Base-by-base conservation (phyloP, 2,113 vertebrate genomes). In the Pyrgilauda ruficollis region DNA sequence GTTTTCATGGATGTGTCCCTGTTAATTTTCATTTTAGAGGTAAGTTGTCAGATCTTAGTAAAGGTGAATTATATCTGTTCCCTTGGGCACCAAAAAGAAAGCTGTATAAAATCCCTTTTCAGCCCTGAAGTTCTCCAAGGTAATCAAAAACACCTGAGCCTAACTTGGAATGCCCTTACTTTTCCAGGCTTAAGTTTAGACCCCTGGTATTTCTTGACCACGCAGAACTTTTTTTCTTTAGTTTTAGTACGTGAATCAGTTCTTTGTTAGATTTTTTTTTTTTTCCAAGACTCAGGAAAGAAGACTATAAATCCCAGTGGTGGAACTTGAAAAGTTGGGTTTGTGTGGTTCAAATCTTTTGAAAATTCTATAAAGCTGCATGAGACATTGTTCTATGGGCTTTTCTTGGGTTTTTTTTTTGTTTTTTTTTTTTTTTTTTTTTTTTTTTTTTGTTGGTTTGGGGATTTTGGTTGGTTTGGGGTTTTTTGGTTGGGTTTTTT, bases 291-390 rank as follows among this genome's bases (percentile, higher is more conserved):
- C 27, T 78, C 69, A 68, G 81, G 56, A 94, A 92, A 94, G 44
- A 96, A 94, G 81, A 61, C 78, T 85, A 83, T 94, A 97, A 95
- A 97, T 97, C 90, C 92, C 94, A 94, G 58, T 86, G 84, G 96
- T 90, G 35, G 61, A 95, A 92, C 88, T 95, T 97, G 85, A 97
- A 97, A 97, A 98, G 95, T 92, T 80, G 74, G 53, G 82, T 95
- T 97, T 93, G 74, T 76, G 76, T 84, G 66, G 70, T 96, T 95
- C 80, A 94, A 85, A 89, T 89, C 89, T 97, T 98, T 95, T 97
- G 94, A 97, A 97, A 98, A 97, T 97, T 97, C 96, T 97, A 95
- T 97, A 97, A 97, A 97, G 87, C 96, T 94, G 89, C 86, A 78
- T 69, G 85, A 97, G 90, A 89, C 84, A 97, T 96, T 97, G 92